Evolutionary conservation across 2,113 vertebrate species (phyloP), one percentile per base, ranked within the genome.

Genomic region (Tringa solitaria): DNA sequence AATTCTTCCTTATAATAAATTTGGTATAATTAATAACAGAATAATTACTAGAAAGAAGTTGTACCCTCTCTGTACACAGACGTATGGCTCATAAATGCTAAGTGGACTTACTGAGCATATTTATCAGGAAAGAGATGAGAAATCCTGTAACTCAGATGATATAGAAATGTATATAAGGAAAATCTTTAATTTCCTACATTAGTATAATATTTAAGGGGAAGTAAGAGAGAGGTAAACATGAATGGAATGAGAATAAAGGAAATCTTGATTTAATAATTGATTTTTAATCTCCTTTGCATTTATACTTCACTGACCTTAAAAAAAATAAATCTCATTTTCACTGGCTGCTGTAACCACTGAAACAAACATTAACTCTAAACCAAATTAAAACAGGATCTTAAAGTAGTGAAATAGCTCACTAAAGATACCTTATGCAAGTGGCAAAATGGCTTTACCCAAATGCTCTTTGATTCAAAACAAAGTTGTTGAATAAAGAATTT

Each of bases 191-290:
- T 93, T 93, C 85, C 74, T 72, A 91, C 32, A 64, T 89, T 89
- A 94, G 4, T 54, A 26, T 50, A 82, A 82, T 59, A 68, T 79
- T 92, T 35, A 73, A 93, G 35, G 12, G 86, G 65, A 95, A 90
- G 74, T 76, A 30, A 45, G 30, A 69, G 23, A 77, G 50, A 88
- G 28, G 45, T 35, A 93, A 95, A 65, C 6, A 59, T 53, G 41
- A 90, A 60, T 4, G 84, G 56, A 89, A 93, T 64, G 19, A 72
- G 15, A 78, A 89, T 64, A 88, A 90, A 87, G 76, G 35, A 92
- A 94, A 75, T 64, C 43, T 75, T 94, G 64, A 93, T 84, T 94
- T 89, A 93, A 84, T 93, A 84, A 74, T n/a, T 89, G 33, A 90
- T 95, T 81, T 75, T 90, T 87, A 93, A 95, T 87, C 56, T 89